phyloP scores from a whole-genome alignment of 1,140 invertebrate species.

The Eurosta solidaginis region DNA sequence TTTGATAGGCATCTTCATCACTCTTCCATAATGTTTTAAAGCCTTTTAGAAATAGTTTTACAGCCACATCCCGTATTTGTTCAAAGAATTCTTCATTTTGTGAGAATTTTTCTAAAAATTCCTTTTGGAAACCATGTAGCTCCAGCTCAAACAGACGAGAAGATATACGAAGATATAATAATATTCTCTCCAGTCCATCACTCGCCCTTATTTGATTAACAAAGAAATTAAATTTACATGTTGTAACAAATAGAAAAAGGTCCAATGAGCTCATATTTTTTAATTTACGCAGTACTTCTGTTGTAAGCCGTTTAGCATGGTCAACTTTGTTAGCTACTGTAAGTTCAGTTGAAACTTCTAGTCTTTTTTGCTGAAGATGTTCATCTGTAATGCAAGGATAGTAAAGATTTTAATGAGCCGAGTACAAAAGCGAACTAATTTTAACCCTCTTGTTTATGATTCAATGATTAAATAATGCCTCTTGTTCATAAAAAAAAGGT shows the following conservation, averaged over 20 bases:
- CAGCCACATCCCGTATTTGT: not conserved
- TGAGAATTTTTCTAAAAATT: not conserved
- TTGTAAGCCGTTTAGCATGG: not conserved
- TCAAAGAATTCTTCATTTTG: not conserved
- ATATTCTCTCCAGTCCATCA: conserved; percentile 43
- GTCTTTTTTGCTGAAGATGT: not conserved
- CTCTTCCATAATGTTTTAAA: conserved; percentile 14
- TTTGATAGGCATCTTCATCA: conserved; percentile 33
- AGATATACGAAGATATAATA: conserved; percentile 54
- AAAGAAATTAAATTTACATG: conserved; percentile 48
- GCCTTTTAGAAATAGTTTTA: conserved; percentile 17
- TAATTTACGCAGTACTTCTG: conserved; percentile 19
- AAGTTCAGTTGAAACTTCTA: not conserved
- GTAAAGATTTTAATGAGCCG: not conserved
- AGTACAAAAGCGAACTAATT: not conserved
- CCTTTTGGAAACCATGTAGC: conserved; percentile 54
- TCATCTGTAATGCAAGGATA: not conserved
- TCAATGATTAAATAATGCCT: no score
- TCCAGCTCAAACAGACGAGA: conserved; percentile 61
- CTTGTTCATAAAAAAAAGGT: no score
- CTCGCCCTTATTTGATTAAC: conserved; percentile 39
- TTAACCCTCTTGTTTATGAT: no score
- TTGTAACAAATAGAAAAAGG: conserved; percentile 49
- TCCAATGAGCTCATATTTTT: conserved; percentile 43
- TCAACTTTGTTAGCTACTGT: no score